These are phyloP conservation scores for Melipona quadrifasciata DNA, from an alignment of 1,140 invertebrate species.

Conservation along the genomic window DNA sequence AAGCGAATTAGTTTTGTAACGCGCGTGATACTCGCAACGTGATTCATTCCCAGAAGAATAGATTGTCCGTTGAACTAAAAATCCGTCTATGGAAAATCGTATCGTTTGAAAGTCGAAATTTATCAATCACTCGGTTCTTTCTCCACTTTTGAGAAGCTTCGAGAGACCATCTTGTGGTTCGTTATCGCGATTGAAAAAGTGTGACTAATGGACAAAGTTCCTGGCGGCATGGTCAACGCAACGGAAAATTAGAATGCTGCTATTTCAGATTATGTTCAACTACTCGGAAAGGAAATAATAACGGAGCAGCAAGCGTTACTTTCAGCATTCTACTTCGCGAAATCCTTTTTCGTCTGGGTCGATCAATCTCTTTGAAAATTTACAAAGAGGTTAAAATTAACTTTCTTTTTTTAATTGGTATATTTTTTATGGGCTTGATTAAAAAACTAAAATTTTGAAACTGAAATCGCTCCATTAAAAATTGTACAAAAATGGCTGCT, in stretches of 20 bases:
- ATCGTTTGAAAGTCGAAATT: background rate
- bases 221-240: background rate
- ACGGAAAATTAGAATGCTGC: conserved; percentile 9
- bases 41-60: background rate
- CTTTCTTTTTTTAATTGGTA: background rate
- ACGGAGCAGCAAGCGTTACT: background rate
- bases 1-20: background rate
- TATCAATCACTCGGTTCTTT: background rate
- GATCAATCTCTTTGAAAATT: background rate
- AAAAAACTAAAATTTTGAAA: too few species aligned
- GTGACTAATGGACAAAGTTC: background rate
- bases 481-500: too few species aligned
- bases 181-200: background rate
- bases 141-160: background rate
- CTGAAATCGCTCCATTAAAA: too few species aligned
- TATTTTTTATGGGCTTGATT: too few species aligned
- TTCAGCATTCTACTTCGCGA: background rate
- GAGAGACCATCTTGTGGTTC: background rate
- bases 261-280: conserved; percentile 13
- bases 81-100: background rate
- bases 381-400: background rate
- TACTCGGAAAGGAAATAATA: conserved; percentile 13
- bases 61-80: too few species aligned
- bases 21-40: background rate
- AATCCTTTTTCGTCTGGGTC: background rate